These are phyloP conservation scores for Camelus bactrianus DNA, from an alignment of 2,113 vertebrate species.

Conservation along the genomic window DNA sequence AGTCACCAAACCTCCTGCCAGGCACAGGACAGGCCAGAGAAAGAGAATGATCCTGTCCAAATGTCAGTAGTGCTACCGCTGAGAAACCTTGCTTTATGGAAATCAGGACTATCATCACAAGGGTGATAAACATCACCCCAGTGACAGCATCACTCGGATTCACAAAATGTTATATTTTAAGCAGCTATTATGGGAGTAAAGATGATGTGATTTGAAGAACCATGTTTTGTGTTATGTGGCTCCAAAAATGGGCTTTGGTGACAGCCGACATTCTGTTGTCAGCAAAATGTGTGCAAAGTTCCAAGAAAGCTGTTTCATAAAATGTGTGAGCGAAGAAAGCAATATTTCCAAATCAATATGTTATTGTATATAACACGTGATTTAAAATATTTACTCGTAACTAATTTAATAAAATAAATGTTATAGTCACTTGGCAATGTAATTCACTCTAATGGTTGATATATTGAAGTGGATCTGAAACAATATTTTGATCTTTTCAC, in stretches of 20 bases:
- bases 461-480: background rate
- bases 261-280: background rate
- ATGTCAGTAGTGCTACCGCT: too few relatives aligned
- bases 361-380: background rate
- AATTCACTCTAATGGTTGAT: background rate
- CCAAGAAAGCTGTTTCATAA: conserved; percentile 5
- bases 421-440: background rate
- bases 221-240: background rate
- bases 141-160: background rate
- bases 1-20: background rate
- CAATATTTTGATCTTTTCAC: background rate
- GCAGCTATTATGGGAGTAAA: background rate
- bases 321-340: background rate
- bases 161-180: background rate
- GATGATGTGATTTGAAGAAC: background rate
- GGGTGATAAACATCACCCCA: background rate
- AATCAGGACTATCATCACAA: background rate
- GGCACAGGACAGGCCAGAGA: background rate
- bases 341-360: background rate
- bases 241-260: background rate
- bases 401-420: background rate
- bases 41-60: background rate
- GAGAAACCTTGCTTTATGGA: background rate
- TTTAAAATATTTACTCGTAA: conserved; percentile 38
- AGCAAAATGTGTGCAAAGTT: background rate